A percentile compares a stretch with the other conserved stretches of the same genome.
Conservation (phyloP, 2,888 invertebrate species). For the Mamestra brassicae region DNA sequence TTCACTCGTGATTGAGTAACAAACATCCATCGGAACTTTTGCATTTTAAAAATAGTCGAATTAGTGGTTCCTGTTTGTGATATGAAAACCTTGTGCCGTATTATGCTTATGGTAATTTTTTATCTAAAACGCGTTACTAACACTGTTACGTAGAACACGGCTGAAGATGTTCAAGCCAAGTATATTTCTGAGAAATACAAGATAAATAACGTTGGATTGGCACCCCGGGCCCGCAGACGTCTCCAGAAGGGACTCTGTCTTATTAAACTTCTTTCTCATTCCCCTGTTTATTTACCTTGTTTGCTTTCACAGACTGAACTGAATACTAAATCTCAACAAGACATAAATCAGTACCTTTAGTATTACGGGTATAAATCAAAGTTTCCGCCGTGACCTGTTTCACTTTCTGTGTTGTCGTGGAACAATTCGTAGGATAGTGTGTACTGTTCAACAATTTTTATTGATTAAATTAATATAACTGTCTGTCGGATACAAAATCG, state of each 20-base stretch:
- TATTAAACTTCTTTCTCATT: slow-evolving; percentile 32
- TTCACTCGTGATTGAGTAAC: too few species aligned
- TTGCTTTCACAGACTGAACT: slow-evolving; percentile 17
- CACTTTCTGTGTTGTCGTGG: slow-evolving; percentile 16
- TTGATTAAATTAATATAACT: not conserved
- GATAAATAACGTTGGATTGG: slow-evolving; percentile 12
- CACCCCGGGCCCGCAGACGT: not conserved
- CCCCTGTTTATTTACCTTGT: slow-evolving; percentile 41
- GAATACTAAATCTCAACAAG: slow-evolving; percentile 46
- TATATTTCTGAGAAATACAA: not conserved
- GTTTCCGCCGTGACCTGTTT: slow-evolving; percentile 36
- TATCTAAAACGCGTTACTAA: too few species aligned
- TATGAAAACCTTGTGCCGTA: too few species aligned
- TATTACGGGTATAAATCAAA: slow-evolving; percentile 39
- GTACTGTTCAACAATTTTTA: not conserved
- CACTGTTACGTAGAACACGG: not conserved
- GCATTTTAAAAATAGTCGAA: too few species aligned
- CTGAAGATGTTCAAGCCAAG: not conserved
- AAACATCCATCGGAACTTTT: too few species aligned
- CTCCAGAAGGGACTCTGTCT: slow-evolving; percentile 19
- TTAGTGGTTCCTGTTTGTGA: too few species aligned
- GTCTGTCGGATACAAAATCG: not conserved
- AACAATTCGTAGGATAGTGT: not conserved
- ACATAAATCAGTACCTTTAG: slow-evolving; percentile 46
- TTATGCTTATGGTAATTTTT: too few species aligned